These are phyloP conservation scores for Chironomus striatipennis DNA, from an alignment of 1,140 invertebrate species.

Conservation along the genomic window DNA sequence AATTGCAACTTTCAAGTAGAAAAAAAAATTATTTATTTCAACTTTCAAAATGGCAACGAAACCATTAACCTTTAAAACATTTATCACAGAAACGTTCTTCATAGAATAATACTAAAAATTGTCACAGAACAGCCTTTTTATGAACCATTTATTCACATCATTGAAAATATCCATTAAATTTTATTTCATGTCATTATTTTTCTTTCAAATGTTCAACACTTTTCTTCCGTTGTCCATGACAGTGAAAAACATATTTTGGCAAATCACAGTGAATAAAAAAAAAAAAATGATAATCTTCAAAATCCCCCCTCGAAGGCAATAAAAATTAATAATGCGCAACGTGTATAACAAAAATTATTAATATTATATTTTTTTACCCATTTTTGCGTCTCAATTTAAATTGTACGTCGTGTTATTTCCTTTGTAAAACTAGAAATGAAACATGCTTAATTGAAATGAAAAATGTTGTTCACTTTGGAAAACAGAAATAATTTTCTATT, in stretches of 20 bases:
- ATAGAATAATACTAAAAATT: no score
- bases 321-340: conserved; percentile 13
- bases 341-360: not conserved
- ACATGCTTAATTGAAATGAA: not conserved
- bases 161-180: no score
- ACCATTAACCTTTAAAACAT: no score
- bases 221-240: not conserved
- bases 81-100: no score
- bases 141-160: no score
- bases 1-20: no score
- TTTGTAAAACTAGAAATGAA: conserved; percentile 8
- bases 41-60: no score
- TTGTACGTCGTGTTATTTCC: not conserved
- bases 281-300: not conserved
- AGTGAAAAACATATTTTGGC: not conserved
- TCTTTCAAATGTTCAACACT: not conserved
- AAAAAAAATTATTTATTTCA: no score
- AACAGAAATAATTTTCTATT: not conserved
- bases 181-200: no score
- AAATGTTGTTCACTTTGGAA: not conserved
- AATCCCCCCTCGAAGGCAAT: not conserved
- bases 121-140: no score
- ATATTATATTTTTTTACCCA: not conserved
- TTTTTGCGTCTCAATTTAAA: not conserved
- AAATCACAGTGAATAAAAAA: not conserved